Evolutionary conservation across 2,797 vertebrate genomes (phyloP).

Genomic region (Chromis chromis): DNA sequence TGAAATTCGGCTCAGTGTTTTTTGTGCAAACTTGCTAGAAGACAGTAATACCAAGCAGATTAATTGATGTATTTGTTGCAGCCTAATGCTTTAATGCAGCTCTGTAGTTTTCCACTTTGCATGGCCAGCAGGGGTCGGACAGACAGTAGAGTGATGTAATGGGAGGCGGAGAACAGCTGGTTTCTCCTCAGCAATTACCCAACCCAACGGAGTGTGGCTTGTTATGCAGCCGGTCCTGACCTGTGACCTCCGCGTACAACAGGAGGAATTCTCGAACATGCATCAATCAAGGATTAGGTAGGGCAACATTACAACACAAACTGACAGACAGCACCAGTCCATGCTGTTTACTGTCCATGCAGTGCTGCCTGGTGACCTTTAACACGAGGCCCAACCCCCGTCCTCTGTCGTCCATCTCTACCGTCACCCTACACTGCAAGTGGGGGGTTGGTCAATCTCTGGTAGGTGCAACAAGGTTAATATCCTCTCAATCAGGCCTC

Average conservation of each 20-base stretch:
- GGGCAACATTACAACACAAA: slow-evolving; percentile 3
- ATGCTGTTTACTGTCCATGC: neutral
- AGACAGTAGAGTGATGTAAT: neutral
- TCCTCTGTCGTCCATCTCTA: slow-evolving; percentile 39
- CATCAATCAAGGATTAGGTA: slow-evolving; percentile 15
- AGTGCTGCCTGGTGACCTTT: slow-evolving; percentile 43
- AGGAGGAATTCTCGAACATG: slow-evolving; percentile 10
- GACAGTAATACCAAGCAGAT: too few relatives aligned
- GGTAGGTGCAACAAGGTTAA: slow-evolving; percentile 54
- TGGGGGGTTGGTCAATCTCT: slow-evolving; percentile 39
- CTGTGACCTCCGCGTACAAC: slow-evolving; percentile 10
- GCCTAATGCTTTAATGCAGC: too few relatives aligned
- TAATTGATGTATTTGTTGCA: too few relatives aligned
- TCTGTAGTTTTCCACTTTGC: neutral
- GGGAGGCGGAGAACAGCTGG: slow-evolving; percentile 10
- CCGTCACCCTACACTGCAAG: slow-evolving; percentile 33
- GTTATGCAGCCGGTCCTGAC: slow-evolving; percentile 28
- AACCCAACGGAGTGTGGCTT: slow-evolving; percentile 8
- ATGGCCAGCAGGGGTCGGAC: neutral
- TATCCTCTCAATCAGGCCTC: slow-evolving; percentile 26
- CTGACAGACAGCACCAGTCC: neutral
- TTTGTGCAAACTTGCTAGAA: too few relatives aligned
- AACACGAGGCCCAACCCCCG: slow-evolving; percentile 32
- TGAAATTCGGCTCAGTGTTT: too few relatives aligned
- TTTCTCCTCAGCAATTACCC: slow-evolving; percentile 9